phyloP scores from a whole-genome alignment of 2,888 invertebrate genomes.

The Lasioglossum calceatum region DNA sequence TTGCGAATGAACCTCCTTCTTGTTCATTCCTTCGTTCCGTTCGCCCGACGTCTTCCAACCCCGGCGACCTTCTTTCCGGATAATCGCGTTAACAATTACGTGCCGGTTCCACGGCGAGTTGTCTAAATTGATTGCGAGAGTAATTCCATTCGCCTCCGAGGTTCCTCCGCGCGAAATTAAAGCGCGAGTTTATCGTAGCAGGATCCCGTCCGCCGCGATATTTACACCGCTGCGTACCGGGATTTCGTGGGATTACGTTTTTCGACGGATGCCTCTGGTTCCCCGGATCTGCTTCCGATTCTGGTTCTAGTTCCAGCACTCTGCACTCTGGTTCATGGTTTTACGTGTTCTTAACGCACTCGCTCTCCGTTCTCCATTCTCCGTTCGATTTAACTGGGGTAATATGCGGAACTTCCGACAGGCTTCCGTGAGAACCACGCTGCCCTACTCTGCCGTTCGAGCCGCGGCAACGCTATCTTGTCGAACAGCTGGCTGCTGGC shows the following conservation, averaged over 20 bases:
- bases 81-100: slow-evolving; percentile 75
- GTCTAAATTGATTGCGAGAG: slow-evolving; percentile 77
- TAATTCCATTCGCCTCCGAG: slow-evolving; percentile 72
- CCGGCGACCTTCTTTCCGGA: slow-evolving; percentile 58
- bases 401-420: slow-evolving; percentile 4
- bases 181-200: slow-evolving; percentile 36
- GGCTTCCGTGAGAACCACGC: neutral
- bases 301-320: neutral
- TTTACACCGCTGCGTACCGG: slow-evolving; percentile 15
- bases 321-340: neutral
- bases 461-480: neutral
- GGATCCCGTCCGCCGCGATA: slow-evolving; percentile 4
- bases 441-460: neutral
- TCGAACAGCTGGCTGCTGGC: slow-evolving; percentile 2
- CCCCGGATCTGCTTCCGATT: neutral
- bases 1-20: slow-evolving; percentile 33
- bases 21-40: slow-evolving; percentile 37
- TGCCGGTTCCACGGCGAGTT: slow-evolving; percentile 71
- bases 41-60: slow-evolving; percentile 50
- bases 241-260: slow-evolving; percentile 19
- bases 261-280: neutral
- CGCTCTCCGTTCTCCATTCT: neutral
- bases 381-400: slow-evolving; percentile 5
- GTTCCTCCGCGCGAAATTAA: slow-evolving; percentile 58
- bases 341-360: neutral